Evolutionary conservation across 2,888 invertebrate species (phyloP).

Genomic region (Macrostomum cliftonense): DNA sequence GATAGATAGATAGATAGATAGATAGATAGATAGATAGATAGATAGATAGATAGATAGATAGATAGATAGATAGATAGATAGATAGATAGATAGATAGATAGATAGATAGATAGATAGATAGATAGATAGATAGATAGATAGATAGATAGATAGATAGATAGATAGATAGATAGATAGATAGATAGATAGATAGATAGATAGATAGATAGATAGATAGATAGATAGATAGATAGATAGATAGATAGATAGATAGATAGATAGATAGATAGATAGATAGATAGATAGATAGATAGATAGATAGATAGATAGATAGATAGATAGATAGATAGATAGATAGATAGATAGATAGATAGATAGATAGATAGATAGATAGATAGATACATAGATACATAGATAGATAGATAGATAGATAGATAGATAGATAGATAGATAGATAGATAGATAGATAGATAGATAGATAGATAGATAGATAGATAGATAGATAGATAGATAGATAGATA

Average conservation of each 20-base stretch:
- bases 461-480: conserved; percentile 4
- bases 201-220: conserved; percentile 8
- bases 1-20: too few relatives aligned
- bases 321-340: conserved; percentile 8
- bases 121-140: conserved; percentile 6
- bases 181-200: conserved; percentile 6
- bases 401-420: conserved; percentile 1
- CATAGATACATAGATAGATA: conserved; percentile 8
- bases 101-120: not conserved
- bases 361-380: conserved; percentile 9
- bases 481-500: conserved; percentile 9
- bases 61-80: too few relatives aligned
- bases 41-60: too few relatives aligned
- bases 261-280: conserved; percentile 9
- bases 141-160: conserved; percentile 8
- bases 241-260: conserved; percentile 7
- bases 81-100: too few relatives aligned
- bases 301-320: conserved; percentile 8
- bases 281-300: conserved; percentile 4
- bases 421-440: conserved; percentile 9
- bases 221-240: conserved; percentile 4
- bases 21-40: too few relatives aligned
- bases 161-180: conserved; percentile 5
- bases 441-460: conserved; percentile 6
- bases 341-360: conserved; percentile 1